Percentiles rank a stretch among this genome's conserved stretches.
These are phyloP conservation scores for Tetramorium simillimum DNA, from an alignment of 1,140 invertebrate genomes.

Conservation along the genomic window DNA sequence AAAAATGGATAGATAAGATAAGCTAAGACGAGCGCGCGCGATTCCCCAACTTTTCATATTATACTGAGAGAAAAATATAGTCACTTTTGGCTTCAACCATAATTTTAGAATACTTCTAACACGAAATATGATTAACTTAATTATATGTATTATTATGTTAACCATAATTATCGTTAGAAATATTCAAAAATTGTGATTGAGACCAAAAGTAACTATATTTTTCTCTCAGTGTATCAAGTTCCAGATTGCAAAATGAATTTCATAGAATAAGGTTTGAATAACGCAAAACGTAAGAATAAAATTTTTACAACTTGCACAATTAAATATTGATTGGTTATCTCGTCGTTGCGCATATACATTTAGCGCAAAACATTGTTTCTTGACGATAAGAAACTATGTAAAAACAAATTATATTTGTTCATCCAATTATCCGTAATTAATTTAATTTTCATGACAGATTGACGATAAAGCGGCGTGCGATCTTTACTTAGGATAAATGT, in stretches of 20 bases:
- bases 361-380: too few species aligned
- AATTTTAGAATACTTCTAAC: too few species aligned
- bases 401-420: slow-evolving; percentile 21
- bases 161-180: too few species aligned
- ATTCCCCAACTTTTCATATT: neutral
- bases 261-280: neutral
- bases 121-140: too few species aligned
- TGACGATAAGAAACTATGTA: neutral
- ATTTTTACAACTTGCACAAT: neutral
- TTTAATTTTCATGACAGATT: neutral
- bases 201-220: too few species aligned
- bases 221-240: too few species aligned
- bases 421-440: neutral
- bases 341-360: too few species aligned
- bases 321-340: neutral
- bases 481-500: slow-evolving; percentile 4
- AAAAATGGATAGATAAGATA: neutral
- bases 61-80: too few species aligned
- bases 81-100: too few species aligned
- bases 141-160: too few species aligned
- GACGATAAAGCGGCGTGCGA: neutral
- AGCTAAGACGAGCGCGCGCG: neutral
- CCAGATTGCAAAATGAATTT: neutral
- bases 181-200: too few species aligned
- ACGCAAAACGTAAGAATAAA: neutral